Evolutionary conservation across 2,888 invertebrate species (phyloP).

Genomic region (Tineola bisselliella): DNA sequence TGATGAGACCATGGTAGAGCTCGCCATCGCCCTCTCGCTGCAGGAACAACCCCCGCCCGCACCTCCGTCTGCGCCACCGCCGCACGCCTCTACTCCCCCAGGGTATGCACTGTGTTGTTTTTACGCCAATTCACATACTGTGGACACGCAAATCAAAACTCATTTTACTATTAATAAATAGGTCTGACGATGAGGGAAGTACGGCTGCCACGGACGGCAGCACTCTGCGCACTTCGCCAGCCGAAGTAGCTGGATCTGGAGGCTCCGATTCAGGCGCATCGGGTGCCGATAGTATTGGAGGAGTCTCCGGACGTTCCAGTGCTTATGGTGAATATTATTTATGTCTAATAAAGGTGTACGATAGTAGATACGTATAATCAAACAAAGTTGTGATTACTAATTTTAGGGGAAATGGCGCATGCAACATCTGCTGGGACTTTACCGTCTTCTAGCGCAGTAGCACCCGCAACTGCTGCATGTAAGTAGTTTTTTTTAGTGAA

Average conservation of each 20-base stretch:
- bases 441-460: conserved; percentile 29
- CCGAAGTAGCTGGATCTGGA: conserved; percentile 60
- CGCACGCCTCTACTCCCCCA: conserved; percentile 75
- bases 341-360: neutral
- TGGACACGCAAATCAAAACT: no score
- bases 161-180: no score
- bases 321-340: conserved; percentile 73
- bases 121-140: neutral
- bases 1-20: conserved; percentile 96
- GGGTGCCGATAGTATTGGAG: conserved; percentile 90
- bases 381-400: no score
- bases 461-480: conserved; percentile 41
- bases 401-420: conserved; percentile 49
- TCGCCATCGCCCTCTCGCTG: conserved; percentile 93
- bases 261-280: conserved; percentile 93
- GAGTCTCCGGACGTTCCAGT: conserved; percentile 94
- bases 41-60: conserved; percentile 77
- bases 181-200: conserved; percentile 94
- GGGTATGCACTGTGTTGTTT: conserved; percentile 30
- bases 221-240: conserved; percentile 74
- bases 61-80: conserved; percentile 40
- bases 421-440: conserved; percentile 36
- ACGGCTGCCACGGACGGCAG: conserved; percentile 96
- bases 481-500: conserved; percentile 25
- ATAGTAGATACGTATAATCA: no score